Conservation (phyloP, 1,140 invertebrate species). For the Gryon sp. region DNA sequence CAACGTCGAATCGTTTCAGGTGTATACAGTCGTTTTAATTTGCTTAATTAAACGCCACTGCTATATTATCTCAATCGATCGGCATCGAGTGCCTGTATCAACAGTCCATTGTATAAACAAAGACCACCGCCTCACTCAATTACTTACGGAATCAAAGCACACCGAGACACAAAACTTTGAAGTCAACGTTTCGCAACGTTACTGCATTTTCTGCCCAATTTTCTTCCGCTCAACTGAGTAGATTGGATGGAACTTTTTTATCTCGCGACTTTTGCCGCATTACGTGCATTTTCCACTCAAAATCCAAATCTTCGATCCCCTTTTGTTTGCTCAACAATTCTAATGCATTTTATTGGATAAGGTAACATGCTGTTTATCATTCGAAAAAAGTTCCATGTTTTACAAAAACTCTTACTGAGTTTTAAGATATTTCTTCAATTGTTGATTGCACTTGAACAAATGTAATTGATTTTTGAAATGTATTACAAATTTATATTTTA, state of each 20-base stretch:
- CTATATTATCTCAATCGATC: constrained; percentile 46
- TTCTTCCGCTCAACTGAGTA: constrained; percentile 52
- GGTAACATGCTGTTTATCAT: too few species aligned
- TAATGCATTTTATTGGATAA: not conserved
- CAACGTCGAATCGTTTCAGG: constrained; percentile 5
- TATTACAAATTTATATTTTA: too few species aligned
- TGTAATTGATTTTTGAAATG: too few species aligned
- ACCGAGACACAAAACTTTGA: constrained; percentile 13
- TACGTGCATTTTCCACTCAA: constrained; percentile 31
- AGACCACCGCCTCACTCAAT: constrained; percentile 25
- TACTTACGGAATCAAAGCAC: constrained; percentile 46
- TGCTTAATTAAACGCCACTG: constrained; percentile 31
- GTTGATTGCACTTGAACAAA: too few species aligned
- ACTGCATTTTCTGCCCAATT: constrained; percentile 49
- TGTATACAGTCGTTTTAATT: constrained; percentile 22
- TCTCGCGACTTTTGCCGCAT: constrained; percentile 16
- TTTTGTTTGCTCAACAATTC: constrained; percentile 15
- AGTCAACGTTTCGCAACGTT: constrained; percentile 22
- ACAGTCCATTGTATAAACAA: constrained; percentile 29
- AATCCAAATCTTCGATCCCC: constrained; percentile 24
- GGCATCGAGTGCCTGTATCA: constrained; percentile 28
- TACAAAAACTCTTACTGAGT: too few species aligned
- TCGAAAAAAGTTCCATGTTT: too few species aligned
- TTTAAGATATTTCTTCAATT: too few species aligned
- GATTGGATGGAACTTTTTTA: constrained; percentile 47